Percentiles rank a stretch among this genome's conserved stretches.
These are phyloP conservation scores for Buceros bicornis DNA, from an alignment of 2,797 vertebrate species.

Conservation along the genomic window DNA sequence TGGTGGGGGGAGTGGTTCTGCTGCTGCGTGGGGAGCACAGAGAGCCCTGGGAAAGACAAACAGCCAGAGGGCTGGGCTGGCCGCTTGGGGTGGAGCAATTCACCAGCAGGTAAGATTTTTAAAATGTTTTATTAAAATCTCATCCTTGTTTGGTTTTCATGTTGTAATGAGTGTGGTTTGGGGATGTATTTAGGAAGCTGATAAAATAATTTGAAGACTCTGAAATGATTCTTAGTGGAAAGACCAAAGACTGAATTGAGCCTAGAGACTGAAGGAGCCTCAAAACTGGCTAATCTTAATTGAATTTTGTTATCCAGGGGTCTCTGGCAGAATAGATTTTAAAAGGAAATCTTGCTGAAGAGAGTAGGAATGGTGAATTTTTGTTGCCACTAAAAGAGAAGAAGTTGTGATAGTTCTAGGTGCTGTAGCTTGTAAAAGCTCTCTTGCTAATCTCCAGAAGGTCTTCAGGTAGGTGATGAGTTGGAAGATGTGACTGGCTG, in stretches of 20 bases:
- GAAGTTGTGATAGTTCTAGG: background rate
- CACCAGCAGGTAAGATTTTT: background rate
- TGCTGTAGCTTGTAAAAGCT: background rate
- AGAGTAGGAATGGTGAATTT: background rate
- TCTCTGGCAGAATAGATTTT: background rate
- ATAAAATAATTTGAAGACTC: background rate
- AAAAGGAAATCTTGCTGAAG: background rate
- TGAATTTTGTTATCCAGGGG: background rate
- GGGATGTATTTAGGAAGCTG: background rate
- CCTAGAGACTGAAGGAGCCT: background rate
- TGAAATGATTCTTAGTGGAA: background rate
- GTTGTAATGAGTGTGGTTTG: background rate
- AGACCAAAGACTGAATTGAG: background rate
- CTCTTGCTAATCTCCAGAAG: background rate
- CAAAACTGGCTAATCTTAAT: background rate
- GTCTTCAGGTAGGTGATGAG: background rate
- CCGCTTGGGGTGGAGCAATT: background rate
- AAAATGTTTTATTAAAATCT: background rate
- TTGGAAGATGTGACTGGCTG: background rate
- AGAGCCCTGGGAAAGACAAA: background rate
- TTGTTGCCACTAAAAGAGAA: background rate
- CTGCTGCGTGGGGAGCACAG: background rate
- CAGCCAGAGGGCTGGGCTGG: background rate
- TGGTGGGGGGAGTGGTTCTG: background rate
- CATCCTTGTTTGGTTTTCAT: background rate